These are phyloP conservation scores for Drosophila eugracilis DNA, from an alignment of 1,140 invertebrate genomes.

Conservation along the genomic window DNA sequence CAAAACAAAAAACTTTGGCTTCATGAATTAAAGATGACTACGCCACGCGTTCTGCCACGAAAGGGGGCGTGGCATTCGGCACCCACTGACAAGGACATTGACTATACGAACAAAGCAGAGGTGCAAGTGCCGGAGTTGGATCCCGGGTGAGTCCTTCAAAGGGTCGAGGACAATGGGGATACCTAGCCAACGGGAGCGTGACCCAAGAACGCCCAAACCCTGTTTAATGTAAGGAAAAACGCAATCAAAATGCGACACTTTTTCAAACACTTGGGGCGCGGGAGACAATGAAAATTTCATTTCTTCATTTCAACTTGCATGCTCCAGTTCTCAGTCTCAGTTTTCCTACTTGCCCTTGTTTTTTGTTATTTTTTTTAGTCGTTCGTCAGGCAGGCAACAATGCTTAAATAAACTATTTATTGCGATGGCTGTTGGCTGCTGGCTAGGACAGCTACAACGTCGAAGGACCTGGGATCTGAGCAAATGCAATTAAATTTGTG, in stretches of 20 bases:
- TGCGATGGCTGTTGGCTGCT: slow-evolving; percentile 33
- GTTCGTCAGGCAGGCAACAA: slow-evolving; percentile 61
- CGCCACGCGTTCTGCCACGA: slow-evolving; percentile 38
- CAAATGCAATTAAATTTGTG: slow-evolving; percentile 68
- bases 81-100: slow-evolving; percentile 33
- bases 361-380: too few relatives aligned
- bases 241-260: slow-evolving; percentile 81
- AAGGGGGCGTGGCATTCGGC: slow-evolving; percentile 49
- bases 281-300: slow-evolving; percentile 79
- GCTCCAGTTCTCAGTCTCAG: slow-evolving; percentile 5
- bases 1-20: slow-evolving; percentile 44
- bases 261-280: slow-evolving; percentile 76
- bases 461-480: slow-evolving; percentile 20
- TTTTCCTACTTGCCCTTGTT: neutral
- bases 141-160: slow-evolving; percentile 53
- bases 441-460: slow-evolving; percentile 36
- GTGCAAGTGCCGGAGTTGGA: slow-evolving; percentile 38
- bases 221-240: slow-evolving; percentile 76
- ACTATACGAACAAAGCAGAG: slow-evolving; percentile 48
- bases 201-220: slow-evolving; percentile 57
- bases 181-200: slow-evolving; percentile 53
- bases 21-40: slow-evolving; percentile 79
- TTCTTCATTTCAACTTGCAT: slow-evolving; percentile 77
- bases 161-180: slow-evolving; percentile 10
- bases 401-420: slow-evolving; percentile 80